Evolutionary conservation across 1,140 invertebrate genomes (phyloP).

Genomic region (Leptopilina clavipes): DNA sequence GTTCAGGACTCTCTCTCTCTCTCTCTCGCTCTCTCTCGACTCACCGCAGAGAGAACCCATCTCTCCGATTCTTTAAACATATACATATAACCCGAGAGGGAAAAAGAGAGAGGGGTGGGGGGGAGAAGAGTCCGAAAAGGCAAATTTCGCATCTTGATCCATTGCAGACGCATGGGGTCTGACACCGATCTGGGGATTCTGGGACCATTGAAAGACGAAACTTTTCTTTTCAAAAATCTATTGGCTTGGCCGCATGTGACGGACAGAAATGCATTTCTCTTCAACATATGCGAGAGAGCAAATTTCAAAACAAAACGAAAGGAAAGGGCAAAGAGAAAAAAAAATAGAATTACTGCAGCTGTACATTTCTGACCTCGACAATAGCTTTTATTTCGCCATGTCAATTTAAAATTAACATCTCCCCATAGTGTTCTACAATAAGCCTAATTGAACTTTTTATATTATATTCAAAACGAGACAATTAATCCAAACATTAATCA

Average conservation of each 20-base stretch:
- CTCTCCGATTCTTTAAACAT: conserved; percentile 34
- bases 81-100: conserved; percentile 55
- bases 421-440: neutral
- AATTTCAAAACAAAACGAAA: conserved; percentile 18
- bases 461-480: neutral
- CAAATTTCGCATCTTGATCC: conserved; percentile 34
- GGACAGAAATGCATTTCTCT: conserved; percentile 10
- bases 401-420: conserved; percentile 20
- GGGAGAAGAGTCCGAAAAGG: conserved; percentile 8
- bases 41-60: conserved; percentile 24
- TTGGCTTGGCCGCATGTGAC: neutral
- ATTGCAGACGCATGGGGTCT: conserved; percentile 25
- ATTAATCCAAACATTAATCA: neutral
- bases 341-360: conserved; percentile 27
- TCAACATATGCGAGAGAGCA: neutral
- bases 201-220: conserved; percentile 31
- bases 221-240: conserved; percentile 30
- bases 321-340: neutral
- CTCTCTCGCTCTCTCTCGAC: neutral
- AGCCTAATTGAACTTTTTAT: neutral
- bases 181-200: conserved; percentile 33
- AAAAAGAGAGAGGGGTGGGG: conserved; percentile 20
- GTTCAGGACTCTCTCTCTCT: conserved; percentile 45
- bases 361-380: conserved; percentile 12
- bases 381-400: neutral